Percentiles rank a stretch among this genome's conserved stretches.
These are phyloP conservation scores for Thermophis baileyi DNA, from an alignment of 2,113 vertebrate species.

Conservation along the genomic window DNA sequence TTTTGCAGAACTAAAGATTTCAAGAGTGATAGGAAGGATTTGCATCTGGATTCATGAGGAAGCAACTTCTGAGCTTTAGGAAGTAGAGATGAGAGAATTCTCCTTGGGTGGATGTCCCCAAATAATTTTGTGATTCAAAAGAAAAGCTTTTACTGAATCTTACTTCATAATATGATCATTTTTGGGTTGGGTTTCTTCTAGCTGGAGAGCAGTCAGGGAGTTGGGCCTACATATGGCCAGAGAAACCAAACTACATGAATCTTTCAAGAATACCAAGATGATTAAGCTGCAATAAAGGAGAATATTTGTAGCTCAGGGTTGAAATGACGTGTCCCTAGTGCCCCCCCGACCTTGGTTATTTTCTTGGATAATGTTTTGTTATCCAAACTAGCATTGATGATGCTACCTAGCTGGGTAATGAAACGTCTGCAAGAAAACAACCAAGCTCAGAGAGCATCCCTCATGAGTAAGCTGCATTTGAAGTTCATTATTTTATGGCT, in stretches of 20 bases:
- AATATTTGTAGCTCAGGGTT: no score
- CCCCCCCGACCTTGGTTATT: no score
- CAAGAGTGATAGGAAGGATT: neutral
- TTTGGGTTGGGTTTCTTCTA: constrained; percentile 45
- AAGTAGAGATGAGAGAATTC: neutral
- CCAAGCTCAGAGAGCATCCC: no score
- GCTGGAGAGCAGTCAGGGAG: constrained; percentile 7
- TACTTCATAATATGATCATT: constrained; percentile 48
- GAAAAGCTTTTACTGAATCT: constrained; percentile 60
- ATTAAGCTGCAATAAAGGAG: neutral
- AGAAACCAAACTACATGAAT: constrained; percentile 5
- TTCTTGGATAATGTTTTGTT: no score
- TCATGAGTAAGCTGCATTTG: constrained; percentile 20
- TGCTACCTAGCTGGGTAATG: no score
- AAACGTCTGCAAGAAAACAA: no score
- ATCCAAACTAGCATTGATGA: no score
- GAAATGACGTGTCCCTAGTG: no score
- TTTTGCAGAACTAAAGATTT: neutral
- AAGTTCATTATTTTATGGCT: constrained; percentile 65
- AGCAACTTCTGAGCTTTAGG: neutral
- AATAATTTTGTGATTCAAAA: constrained; percentile 35
- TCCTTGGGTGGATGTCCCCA: neutral
- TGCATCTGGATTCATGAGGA: neutral
- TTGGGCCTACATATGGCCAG: constrained; percentile 52
- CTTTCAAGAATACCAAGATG: constrained; percentile 36